Evolutionary conservation across 1,140 invertebrate genomes (phyloP).

Genomic region (Drosophila subpulchrella): DNA sequence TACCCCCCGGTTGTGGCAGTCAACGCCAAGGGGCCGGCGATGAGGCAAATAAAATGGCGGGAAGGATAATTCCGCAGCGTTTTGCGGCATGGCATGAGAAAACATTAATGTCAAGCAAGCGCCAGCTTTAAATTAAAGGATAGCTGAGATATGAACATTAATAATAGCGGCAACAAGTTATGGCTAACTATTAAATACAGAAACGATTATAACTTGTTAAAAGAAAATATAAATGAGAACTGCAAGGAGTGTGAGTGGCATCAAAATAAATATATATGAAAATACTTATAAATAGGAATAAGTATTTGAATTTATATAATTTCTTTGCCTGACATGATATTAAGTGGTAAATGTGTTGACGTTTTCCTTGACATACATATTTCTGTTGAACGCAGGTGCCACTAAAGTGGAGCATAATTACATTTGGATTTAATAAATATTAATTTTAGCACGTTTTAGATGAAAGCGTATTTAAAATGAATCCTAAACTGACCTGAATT

Average conservation of each 20-base stretch:
- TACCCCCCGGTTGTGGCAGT: slow-evolving; percentile 7
- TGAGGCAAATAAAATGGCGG: slow-evolving; percentile 1
- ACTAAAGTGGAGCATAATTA: background rate
- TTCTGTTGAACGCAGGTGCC: background rate
- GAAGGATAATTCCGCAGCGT: background rate
- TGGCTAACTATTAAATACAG: background rate
- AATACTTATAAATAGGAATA: no score
- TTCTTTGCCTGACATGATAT: no score
- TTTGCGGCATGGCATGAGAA: background rate
- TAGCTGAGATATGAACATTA: no score
- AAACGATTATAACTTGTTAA: background rate
- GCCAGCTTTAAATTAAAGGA: background rate
- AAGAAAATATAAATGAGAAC: no score
- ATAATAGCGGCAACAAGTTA: background rate
- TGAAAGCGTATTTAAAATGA: background rate
- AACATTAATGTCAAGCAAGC: background rate
- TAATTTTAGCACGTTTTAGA: background rate
- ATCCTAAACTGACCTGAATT: background rate
- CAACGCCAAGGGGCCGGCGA: background rate
- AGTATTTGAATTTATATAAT: no score
- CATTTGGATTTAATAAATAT: background rate
- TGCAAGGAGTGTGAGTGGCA: no score
- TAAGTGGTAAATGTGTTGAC: background rate
- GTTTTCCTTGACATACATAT: background rate
- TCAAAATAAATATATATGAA: no score